Conservation (phyloP, 2,113 vertebrate species). For the Dicaeum eximium region DNA sequence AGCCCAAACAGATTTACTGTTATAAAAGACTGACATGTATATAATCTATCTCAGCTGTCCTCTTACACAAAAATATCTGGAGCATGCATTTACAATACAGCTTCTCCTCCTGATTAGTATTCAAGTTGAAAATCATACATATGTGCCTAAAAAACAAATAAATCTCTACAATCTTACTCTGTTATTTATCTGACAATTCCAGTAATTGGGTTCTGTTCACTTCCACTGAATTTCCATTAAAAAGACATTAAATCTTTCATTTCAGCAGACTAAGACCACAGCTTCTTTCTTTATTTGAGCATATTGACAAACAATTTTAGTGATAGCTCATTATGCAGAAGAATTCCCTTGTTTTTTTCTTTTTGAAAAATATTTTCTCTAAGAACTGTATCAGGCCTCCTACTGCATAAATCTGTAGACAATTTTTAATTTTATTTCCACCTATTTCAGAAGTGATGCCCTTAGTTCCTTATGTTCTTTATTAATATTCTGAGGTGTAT, state of each 20-base stretch:
- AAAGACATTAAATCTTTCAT: not conserved
- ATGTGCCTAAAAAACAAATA: not conserved
- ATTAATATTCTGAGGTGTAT: not conserved
- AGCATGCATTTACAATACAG: not conserved
- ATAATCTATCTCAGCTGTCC: conserved; percentile 1
- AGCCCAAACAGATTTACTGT: not conserved
- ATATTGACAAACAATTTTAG: not conserved
- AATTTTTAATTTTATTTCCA: not conserved
- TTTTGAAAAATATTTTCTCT: not conserved
- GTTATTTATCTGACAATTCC: conserved; percentile 36
- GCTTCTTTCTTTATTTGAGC: not conserved
- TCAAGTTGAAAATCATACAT: conserved; percentile 3
- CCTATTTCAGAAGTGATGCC: not conserved
- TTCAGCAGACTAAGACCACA: not conserved
- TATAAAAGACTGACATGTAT: not conserved
- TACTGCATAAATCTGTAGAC: not conserved
- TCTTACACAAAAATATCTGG: conserved; percentile 20
- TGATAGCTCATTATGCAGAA: not conserved
- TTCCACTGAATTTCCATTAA: not conserved
- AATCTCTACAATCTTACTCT: not conserved
- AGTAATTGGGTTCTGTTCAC: not conserved
- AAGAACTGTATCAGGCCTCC: not conserved
- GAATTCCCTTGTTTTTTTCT: not conserved
- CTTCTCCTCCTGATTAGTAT: not conserved
- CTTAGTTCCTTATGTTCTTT: not conserved